Percentiles rank a stretch among this genome's conserved stretches.
Conservation (phyloP, 23 tunicate genomes). For the Ascidia mentula region DNA sequence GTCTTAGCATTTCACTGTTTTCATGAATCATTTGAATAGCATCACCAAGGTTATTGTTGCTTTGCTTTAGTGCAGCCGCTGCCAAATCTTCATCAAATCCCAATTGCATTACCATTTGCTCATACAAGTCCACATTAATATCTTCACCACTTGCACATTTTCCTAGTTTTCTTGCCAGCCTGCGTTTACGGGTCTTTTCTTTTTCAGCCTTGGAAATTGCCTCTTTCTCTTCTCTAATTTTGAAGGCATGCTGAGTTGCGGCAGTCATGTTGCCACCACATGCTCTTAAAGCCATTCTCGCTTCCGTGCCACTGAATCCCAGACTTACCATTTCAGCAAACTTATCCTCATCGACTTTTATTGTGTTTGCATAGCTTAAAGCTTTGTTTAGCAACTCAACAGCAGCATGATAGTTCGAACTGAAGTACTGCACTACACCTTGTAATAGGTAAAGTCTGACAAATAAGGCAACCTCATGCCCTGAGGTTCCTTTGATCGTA, state of each 20-base stretch:
- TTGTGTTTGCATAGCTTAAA: constrained; percentile 35
- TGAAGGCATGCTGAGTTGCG: constrained; percentile 63
- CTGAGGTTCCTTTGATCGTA: constrained; percentile 69
- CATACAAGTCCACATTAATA: constrained; percentile 53
- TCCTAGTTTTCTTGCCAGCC: constrained; percentile 44
- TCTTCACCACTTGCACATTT: constrained; percentile 61
- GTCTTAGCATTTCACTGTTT: constrained; percentile 21
- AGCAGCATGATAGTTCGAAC: constrained; percentile 31
- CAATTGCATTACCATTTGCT: constrained; percentile 47
- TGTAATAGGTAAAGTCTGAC: constrained; percentile 77
- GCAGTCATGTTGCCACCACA: constrained; percentile 32
- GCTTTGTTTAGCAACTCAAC: constrained; percentile 57
- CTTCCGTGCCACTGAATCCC: constrained; percentile 54
- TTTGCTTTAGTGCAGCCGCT: constrained; percentile 54
- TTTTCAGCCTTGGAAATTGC: constrained; percentile 56
- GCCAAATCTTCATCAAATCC: constrained; percentile 53
- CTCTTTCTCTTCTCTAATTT: constrained; percentile 63
- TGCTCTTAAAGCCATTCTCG: constrained; percentile 68
- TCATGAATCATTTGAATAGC: constrained; percentile 71
- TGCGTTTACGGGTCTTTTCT: constrained; percentile 43
- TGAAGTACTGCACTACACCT: constrained; percentile 53
- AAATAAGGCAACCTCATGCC: constrained; percentile 67
- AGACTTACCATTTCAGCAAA: constrained; percentile 35
- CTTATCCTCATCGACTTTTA: constrained; percentile 54
- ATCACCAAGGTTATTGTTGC: constrained; percentile 51